Conservation (phyloP, 2,888 invertebrate species). For the Lamellibrachia columna region DNA sequence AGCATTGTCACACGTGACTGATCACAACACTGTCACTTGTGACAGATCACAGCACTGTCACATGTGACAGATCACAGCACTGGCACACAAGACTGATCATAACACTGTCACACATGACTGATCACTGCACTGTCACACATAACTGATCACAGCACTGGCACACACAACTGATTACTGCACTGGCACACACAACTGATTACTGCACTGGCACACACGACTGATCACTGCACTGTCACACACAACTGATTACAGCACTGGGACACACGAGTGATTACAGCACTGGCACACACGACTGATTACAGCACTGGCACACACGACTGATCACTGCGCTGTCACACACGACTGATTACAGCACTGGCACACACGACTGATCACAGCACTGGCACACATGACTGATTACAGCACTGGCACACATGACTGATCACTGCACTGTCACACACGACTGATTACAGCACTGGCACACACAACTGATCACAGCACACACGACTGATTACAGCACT, state of each 20-base stretch:
- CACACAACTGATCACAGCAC: too few species aligned
- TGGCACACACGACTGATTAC: not conserved
- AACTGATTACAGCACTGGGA: not conserved
- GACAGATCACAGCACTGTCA: not conserved
- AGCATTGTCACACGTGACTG: not conserved
- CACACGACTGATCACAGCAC: too few species aligned
- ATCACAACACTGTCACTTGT: not conserved
- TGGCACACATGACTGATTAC: too few species aligned
- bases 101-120: not conserved
- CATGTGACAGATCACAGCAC: not conserved
- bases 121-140: not conserved
- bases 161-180: not conserved
- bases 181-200: not conserved
- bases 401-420: not conserved
- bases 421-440: not conserved
- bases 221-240: not conserved
- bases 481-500: not conserved
- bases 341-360: too few species aligned
- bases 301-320: not conserved
- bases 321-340: not conserved
- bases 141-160: not conserved
- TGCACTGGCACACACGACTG: not conserved
- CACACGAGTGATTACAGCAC: not conserved
- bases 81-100: not conserved
- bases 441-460: not conserved